Evolutionary conservation across 2,888 invertebrate genomes (phyloP).

Genomic region (Euspilapteryx auroguttella): DNA sequence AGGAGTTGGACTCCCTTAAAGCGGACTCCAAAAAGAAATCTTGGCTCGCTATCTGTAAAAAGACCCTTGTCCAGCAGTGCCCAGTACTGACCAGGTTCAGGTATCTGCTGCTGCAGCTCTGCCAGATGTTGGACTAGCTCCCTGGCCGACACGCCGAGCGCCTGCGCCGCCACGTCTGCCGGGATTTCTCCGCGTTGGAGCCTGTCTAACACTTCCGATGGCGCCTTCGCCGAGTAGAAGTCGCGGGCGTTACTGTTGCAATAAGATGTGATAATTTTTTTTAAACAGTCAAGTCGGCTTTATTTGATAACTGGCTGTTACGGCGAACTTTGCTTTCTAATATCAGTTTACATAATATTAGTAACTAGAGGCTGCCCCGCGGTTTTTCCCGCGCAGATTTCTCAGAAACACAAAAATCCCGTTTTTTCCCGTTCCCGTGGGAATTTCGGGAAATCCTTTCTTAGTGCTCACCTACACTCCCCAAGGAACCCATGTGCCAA

Average conservation of each 20-base stretch:
- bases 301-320: background rate
- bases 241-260: constrained; percentile 61
- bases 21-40: no score
- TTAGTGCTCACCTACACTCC: no score
- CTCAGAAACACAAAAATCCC: no score
- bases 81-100: constrained; percentile 30
- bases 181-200: constrained; percentile 73
- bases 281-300: background rate
- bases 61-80: constrained; percentile 18
- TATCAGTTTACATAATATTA: background rate
- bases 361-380: no score
- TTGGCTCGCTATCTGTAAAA: no score
- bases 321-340: background rate
- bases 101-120: no score
- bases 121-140: no score
- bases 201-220: constrained; percentile 71
- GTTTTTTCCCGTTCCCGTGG: no score
- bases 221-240: constrained; percentile 79
- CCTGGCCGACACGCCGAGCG: constrained; percentile 74
- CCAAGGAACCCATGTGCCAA: no score
- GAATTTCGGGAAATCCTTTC: no score
- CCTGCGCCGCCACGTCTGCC: constrained; percentile 72
- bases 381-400: no score
- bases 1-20: no score
- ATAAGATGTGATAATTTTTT: constrained; percentile 50